These are phyloP conservation scores for Bos indicus DNA, from an alignment of 2,113 vertebrate species.

Conservation along the genomic window DNA sequence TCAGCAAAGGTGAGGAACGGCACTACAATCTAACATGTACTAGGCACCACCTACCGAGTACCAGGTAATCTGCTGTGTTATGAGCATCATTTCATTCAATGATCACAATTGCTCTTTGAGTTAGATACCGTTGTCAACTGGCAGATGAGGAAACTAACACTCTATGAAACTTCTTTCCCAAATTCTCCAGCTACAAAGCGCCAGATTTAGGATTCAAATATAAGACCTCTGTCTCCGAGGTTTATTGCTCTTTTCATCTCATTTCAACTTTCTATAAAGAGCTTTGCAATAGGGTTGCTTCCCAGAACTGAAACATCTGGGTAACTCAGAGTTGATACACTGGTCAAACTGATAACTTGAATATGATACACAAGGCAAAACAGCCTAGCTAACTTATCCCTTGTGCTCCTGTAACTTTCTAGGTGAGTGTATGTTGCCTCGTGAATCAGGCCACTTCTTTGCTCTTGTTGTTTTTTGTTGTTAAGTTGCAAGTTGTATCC, in stretches of 20 bases:
- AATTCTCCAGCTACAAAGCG: background rate
- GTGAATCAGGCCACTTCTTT: background rate
- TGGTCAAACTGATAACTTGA: background rate
- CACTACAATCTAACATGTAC: background rate
- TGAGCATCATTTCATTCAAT: background rate
- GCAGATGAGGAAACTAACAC: background rate
- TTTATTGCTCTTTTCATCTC: background rate
- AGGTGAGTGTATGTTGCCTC: background rate
- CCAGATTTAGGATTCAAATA: background rate
- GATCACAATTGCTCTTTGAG: background rate
- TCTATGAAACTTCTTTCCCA: background rate
- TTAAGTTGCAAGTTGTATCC: background rate
- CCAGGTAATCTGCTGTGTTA: background rate
- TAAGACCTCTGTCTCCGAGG: background rate
- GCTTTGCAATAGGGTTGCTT: background rate
- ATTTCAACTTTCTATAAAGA: slow-evolving; percentile 12
- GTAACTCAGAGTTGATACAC: background rate
- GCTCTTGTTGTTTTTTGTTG: background rate
- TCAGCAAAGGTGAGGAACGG: background rate
- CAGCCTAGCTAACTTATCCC: background rate
- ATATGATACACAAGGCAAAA: background rate
- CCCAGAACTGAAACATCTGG: background rate
- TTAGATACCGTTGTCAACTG: background rate
- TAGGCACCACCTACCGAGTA: background rate
- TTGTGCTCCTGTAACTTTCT: slow-evolving; percentile 16